phyloP scores from a whole-genome alignment of 2,888 invertebrate genomes.

The Folsomia manolachei region DNA sequence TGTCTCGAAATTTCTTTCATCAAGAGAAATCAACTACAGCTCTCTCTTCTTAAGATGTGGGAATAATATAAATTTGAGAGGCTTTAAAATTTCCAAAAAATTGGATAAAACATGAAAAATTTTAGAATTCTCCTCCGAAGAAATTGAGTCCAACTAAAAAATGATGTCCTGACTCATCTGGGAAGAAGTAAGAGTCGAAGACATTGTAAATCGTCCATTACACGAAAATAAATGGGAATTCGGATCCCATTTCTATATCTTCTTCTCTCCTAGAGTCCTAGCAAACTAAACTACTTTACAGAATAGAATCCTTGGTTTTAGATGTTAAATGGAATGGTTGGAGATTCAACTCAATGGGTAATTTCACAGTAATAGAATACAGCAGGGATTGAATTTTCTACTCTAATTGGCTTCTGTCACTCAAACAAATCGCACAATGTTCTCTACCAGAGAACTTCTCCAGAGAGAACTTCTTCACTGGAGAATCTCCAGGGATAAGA shows the following conservation, averaged over 20 bases:
- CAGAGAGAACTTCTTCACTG: too few relatives aligned
- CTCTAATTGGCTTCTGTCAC: constrained; percentile 52
- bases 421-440: constrained; percentile 51
- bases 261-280: too few relatives aligned
- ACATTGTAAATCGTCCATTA: neutral
- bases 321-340: neutral
- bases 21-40: neutral
- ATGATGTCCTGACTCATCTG: too few relatives aligned
- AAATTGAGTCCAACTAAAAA: too few relatives aligned
- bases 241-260: neutral
- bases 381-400: constrained; percentile 52
- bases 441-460: too few relatives aligned
- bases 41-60: neutral
- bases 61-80: neutral
- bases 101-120: neutral
- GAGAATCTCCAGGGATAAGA: too few relatives aligned
- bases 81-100: too few relatives aligned
- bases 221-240: neutral
- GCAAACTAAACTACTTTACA: too few relatives aligned
- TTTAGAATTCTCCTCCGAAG: too few relatives aligned
- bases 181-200: neutral
- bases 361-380: constrained; percentile 52
- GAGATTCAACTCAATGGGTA: constrained; percentile 48
- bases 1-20: neutral
- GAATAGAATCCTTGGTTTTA: too few relatives aligned